phyloP scores from a whole-genome alignment of 2,888 invertebrate genomes.

The Sminthurinus aureus region DNA sequence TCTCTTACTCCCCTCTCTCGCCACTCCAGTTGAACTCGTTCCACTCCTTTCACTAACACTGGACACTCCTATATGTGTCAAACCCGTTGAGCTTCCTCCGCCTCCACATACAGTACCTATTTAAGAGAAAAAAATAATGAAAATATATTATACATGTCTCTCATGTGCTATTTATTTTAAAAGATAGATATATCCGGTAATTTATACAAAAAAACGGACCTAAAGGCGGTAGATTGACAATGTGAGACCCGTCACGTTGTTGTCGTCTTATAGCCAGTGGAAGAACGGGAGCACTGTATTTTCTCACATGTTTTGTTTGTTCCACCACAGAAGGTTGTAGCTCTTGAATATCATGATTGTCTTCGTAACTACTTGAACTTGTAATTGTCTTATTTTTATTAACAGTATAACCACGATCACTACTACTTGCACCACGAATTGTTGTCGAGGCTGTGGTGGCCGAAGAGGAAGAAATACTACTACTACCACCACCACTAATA shows the following conservation, averaged over 20 bases:
- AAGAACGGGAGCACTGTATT: slow-evolving; percentile 33
- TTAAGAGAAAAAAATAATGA: no score
- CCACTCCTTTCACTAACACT: background rate
- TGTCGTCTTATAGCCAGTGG: slow-evolving; percentile 59
- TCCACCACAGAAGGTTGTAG: slow-evolving; percentile 14
- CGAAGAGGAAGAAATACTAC: background rate
- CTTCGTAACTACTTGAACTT: slow-evolving; percentile 32
- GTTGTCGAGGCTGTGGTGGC: background rate
- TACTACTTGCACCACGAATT: background rate
- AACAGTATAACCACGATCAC: background rate
- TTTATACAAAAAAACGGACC: slow-evolving; percentile 61
- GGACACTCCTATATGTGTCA: background rate
- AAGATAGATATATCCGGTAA: no score
- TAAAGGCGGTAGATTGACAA: slow-evolving; percentile 61
- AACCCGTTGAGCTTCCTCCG: slow-evolving; percentile 58
- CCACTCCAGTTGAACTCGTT: background rate
- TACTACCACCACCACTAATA: background rate
- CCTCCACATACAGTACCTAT: slow-evolving; percentile 46
- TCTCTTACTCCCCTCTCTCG: slow-evolving; percentile 60
- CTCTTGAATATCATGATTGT: slow-evolving; percentile 12
- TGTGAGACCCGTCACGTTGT: slow-evolving; percentile 58
- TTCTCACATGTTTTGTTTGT: slow-evolving; percentile 16
- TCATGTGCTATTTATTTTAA: no score
- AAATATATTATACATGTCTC: no score
- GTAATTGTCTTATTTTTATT: slow-evolving; percentile 29